Conservation (phyloP, 2,113 vertebrate species). For the Cebus imitator region DNA sequence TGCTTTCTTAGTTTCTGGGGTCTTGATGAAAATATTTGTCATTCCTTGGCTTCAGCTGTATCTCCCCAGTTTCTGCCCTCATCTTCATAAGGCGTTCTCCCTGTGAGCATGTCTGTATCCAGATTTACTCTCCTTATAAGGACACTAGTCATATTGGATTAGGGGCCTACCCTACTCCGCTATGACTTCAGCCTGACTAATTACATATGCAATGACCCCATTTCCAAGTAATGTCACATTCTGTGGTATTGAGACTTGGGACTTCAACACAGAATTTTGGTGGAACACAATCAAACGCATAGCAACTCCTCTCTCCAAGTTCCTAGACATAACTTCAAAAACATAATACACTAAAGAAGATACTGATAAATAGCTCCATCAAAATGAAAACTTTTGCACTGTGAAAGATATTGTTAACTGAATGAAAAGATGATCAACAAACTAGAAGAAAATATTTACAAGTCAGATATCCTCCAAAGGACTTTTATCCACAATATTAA, state of each 20-base stretch:
- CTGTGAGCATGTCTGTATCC: background rate
- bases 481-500: background rate
- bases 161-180: background rate
- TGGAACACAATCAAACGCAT: background rate
- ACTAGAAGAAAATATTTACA: background rate
- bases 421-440: background rate
- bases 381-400: background rate
- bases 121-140: background rate
- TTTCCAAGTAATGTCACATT: background rate
- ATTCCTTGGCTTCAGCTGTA: background rate
- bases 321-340: background rate
- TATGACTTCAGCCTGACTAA: background rate
- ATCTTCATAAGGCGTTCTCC: background rate
- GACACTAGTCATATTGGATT: background rate
- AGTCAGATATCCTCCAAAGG: background rate
- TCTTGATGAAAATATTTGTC: background rate
- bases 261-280: background rate
- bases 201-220: background rate
- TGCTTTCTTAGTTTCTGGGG: background rate
- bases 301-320: background rate
- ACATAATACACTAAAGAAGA: background rate
- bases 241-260: background rate
- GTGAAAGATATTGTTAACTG: background rate
- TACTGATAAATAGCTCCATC: background rate
- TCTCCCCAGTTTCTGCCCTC: background rate